Percentiles rank a stretch among this genome's conserved stretches.
Evolutionary conservation across 2,797 vertebrate species (phyloP).

Genomic region (Characodon lateralis): DNA sequence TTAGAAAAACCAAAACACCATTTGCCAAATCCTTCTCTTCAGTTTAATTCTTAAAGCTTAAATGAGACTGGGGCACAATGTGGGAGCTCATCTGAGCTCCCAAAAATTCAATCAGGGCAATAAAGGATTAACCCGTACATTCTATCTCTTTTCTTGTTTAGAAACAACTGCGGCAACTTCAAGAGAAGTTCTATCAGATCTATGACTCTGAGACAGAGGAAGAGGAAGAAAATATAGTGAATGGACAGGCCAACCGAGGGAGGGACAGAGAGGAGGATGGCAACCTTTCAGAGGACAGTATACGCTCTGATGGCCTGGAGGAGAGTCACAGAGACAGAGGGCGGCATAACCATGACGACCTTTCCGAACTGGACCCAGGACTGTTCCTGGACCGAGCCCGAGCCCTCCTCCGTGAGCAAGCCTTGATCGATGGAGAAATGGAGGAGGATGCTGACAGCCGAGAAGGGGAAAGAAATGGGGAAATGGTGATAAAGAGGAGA

Average conservation of each 20-base stretch:
- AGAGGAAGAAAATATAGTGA: conserved; percentile 69
- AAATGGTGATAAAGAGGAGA: conserved; percentile 81
- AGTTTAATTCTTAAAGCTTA: background rate
- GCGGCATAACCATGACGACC: conserved; percentile 77
- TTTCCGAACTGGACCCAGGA: conserved; percentile 93
- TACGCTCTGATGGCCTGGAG: conserved; percentile 92
- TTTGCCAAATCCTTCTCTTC: background rate
- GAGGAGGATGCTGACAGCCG: conserved; percentile 85
- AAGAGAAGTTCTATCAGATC: conserved; percentile 99
- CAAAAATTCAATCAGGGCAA: too few species aligned
- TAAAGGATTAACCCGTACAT: background rate
- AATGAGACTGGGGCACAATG: background rate
- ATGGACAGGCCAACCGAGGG: conserved; percentile 48
- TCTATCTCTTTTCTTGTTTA: conserved; percentile 30
- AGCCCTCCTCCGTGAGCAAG: conserved; percentile 92
- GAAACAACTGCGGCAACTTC: conserved; percentile 98
- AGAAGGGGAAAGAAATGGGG: conserved; percentile 64
- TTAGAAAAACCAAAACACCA: background rate
- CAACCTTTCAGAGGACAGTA: conserved; percentile 96
- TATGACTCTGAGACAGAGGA: conserved; percentile 91
- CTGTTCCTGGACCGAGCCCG: conserved; percentile 94
- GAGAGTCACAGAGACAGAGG: conserved; percentile 66
- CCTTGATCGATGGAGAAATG: conserved; percentile 76
- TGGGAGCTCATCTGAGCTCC: too few species aligned
- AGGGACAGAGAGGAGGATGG: conserved; percentile 89